Evolutionary conservation across 2,888 invertebrate genomes (phyloP).

Genomic region (Lithosia quadra): DNA sequence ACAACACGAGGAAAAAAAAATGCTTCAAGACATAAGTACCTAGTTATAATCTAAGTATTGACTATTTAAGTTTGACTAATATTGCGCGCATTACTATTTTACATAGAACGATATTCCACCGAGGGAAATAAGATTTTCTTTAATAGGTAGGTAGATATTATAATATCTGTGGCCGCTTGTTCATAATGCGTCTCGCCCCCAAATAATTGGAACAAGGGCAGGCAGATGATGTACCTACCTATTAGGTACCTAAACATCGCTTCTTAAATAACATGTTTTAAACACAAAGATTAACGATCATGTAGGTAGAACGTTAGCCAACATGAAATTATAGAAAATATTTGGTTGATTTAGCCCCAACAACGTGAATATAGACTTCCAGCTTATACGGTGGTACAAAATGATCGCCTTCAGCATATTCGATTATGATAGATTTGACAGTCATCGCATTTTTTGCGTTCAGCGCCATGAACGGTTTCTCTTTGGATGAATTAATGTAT

Average conservation of each 20-base stretch:
- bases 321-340: background rate
- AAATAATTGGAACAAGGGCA: no score
- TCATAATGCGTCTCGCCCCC: no score
- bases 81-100: background rate
- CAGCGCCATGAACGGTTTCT: no score
- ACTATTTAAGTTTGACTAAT: background rate
- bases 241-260: no score
- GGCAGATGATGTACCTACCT: no score
- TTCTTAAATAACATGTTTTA: no score
- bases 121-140: background rate
- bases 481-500: no score
- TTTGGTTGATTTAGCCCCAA: background rate
- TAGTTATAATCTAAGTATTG: constrained; percentile 2
- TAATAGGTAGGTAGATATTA: background rate
- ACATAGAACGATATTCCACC: background rate
- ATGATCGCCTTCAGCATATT: background rate
- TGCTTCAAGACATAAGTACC: constrained; percentile 5
- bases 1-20: background rate
- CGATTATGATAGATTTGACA: no score
- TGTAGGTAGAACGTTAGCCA: no score
- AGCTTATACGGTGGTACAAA: background rate
- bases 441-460: no score
- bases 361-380: background rate
- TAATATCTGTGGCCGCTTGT: background rate
- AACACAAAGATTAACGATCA: no score